Conservation (phyloP, 1,140 invertebrate genomes). For the Brachionus rotundiformis region DNA sequence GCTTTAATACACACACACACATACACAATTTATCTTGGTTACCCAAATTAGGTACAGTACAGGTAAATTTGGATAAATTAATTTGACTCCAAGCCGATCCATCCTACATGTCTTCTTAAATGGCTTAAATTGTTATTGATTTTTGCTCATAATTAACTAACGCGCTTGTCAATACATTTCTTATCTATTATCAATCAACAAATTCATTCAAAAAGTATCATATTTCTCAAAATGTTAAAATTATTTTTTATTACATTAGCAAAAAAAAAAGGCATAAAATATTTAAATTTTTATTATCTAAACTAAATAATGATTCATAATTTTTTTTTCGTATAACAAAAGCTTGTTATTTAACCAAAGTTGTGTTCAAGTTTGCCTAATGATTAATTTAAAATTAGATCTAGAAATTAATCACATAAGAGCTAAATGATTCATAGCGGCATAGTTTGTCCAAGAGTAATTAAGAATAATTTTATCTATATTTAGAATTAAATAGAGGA, state of each 20-base stretch:
- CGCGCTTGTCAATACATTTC: not conserved
- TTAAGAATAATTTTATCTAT: not conserved
- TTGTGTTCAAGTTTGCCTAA: not conserved
- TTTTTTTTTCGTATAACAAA: not conserved
- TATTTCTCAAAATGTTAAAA: no score
- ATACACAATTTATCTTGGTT: no score
- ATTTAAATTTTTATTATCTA: constrained; percentile 9
- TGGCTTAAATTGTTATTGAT: no score
- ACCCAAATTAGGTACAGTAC: no score
- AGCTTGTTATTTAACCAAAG: not conserved
- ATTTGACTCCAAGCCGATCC: no score
- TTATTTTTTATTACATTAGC: not conserved
- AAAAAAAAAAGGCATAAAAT: not conserved
- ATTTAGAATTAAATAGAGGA: not conserved
- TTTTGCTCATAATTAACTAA: not conserved
- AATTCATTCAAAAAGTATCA: no score
- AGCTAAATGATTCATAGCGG: not conserved
- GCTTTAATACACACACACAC: no score
- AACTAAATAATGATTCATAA: not conserved
- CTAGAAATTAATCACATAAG: not conserved
- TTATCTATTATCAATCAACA: not conserved
- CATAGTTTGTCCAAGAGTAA: no score
- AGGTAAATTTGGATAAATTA: no score
- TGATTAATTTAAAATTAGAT: constrained; percentile 2
- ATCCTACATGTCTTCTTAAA: no score